Conservation (phyloP, 2,113 vertebrate genomes). For the Aegotheles bennettii region DNA sequence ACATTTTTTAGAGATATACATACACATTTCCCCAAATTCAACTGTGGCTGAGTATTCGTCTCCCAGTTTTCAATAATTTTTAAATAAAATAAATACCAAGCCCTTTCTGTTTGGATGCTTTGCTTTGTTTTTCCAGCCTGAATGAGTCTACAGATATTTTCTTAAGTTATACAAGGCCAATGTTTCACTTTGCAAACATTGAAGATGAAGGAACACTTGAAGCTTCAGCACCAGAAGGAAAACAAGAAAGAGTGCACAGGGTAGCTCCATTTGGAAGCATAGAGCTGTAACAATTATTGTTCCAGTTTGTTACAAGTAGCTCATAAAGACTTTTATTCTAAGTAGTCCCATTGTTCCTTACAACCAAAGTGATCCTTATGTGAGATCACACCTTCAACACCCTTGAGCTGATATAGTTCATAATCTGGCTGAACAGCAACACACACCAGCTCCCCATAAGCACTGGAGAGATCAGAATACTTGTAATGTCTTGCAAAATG, state of each 20-base stretch:
- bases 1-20: neutral
- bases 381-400: constrained; percentile 26
- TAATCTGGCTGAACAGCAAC: constrained; percentile 50
- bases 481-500: neutral
- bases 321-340: constrained; percentile 40
- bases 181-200: constrained; percentile 60
- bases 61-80: constrained; percentile 29
- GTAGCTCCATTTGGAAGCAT: constrained; percentile 60
- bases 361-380: constrained; percentile 56
- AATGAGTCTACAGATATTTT: constrained; percentile 53
- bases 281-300: constrained; percentile 57
- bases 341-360: constrained; percentile 28
- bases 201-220: constrained; percentile 68
- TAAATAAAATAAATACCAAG: constrained; percentile 56
- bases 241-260: constrained; percentile 56
- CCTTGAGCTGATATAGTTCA: neutral
- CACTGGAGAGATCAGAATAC: neutral
- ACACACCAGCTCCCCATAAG: neutral
- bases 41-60: neutral
- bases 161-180: constrained; percentile 60
- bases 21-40: constrained; percentile 10
- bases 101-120: constrained; percentile 29
- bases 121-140: constrained; percentile 52
- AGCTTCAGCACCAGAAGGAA: constrained; percentile 76
- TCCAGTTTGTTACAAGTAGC: constrained; percentile 66